These are phyloP conservation scores for Corythoichthys intestinalis DNA, from an alignment of 2,113 vertebrate genomes.

Conservation along the genomic window DNA sequence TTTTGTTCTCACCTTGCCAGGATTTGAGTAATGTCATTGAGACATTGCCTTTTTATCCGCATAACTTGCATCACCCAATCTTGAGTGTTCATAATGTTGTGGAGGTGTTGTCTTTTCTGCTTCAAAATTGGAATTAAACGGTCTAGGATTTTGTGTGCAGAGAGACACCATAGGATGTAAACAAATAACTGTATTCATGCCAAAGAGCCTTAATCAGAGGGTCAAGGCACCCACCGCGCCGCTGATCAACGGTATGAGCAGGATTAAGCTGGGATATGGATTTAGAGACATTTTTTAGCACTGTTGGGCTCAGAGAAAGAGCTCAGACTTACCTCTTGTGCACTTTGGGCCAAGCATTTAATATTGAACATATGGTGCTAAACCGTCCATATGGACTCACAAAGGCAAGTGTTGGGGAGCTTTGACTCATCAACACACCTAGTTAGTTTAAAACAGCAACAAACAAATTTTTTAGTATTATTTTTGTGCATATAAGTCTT, in stretches of 20 bases:
- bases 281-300: conserved; percentile 26
- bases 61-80: neutral
- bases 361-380: conserved; percentile 46
- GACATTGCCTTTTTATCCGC: neutral
- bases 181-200: neutral
- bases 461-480: neutral
- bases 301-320: conserved; percentile 2
- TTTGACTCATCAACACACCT: conserved; percentile 28
- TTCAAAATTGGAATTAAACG: neutral
- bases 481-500: neutral
- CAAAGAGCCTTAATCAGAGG: conserved; percentile 26
- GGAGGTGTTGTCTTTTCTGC: neutral
- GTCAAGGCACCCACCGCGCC: conserved; percentile 22
- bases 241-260: conserved; percentile 37
- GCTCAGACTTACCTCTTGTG: conserved; percentile 10
- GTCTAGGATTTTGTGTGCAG: neutral
- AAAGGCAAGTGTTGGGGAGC: conserved; percentile 38
- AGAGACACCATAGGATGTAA: neutral
- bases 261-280: conserved; percentile 45
- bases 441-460: conserved; percentile 18
- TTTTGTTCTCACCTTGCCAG: neutral
- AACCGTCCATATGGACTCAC: conserved; percentile 40
- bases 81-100: neutral
- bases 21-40: neutral
- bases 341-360: conserved; percentile 27